Conservation (phyloP, 2,797 vertebrate genomes). For the Rhynchotus rufescens region DNA sequence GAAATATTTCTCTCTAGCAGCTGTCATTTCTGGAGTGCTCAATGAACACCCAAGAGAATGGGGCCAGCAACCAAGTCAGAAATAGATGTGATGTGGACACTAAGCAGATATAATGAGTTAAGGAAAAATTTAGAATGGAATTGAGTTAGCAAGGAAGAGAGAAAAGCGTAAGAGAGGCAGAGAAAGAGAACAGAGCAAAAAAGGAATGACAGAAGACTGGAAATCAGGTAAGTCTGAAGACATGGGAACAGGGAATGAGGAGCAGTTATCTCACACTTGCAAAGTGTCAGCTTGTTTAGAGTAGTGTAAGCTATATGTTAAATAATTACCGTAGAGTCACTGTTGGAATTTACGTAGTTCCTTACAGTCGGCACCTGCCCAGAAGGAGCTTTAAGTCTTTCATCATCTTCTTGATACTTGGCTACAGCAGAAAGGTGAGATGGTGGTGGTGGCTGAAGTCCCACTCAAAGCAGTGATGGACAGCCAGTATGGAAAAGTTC, state of each 20-base stretch:
- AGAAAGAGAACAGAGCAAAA: background rate
- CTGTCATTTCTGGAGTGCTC: background rate
- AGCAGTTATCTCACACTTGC: background rate
- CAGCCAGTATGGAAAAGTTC: background rate
- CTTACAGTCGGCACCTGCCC: background rate
- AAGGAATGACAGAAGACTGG: background rate
- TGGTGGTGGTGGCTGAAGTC: background rate
- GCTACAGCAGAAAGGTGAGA: background rate
- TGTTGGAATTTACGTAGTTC: background rate
- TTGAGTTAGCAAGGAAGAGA: background rate
- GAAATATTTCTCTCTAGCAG: background rate
- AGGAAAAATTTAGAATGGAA: background rate
- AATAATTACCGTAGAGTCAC: background rate
- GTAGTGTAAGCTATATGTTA: background rate
- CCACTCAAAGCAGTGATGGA: background rate
- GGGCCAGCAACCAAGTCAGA: background rate
- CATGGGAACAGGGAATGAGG: background rate
- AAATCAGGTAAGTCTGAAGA: background rate
- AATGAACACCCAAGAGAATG: background rate
- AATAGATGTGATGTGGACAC: background rate
- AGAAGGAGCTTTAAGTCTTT: background rate
- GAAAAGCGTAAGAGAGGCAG: background rate
- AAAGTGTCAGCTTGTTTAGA: background rate
- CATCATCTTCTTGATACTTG: background rate
- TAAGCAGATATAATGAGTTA: background rate